Evolutionary conservation across 2,888 invertebrate genomes (phyloP).

Genomic region (Halocaridina rubra): DNA sequence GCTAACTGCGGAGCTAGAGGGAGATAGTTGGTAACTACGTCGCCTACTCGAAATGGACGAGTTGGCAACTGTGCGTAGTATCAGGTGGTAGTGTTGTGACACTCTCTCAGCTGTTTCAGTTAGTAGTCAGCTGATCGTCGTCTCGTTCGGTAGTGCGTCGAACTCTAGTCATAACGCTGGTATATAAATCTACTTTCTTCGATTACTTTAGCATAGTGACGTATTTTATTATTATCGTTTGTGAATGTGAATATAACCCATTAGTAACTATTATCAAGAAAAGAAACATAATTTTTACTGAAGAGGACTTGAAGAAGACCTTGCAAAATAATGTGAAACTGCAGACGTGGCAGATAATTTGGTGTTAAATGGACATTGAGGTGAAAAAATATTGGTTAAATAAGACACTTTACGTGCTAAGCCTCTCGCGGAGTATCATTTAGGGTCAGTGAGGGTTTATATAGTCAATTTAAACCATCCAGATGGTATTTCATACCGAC

Average conservation of each 20-base stretch:
- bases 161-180: not conserved
- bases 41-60: slow-evolving; percentile 20
- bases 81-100: slow-evolving; percentile 57
- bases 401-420: too few species aligned
- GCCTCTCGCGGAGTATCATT: too few species aligned
- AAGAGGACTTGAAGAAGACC: too few species aligned
- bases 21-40: too few species aligned
- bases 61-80: slow-evolving; percentile 44
- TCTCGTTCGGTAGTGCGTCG: slow-evolving; percentile 17
- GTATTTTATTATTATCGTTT: too few species aligned
- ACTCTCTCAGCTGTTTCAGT: slow-evolving; percentile 57
- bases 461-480: not conserved
- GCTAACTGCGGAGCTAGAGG: too few species aligned
- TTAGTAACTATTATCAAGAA: too few species aligned
- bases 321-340: not conserved
- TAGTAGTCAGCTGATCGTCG: slow-evolving; percentile 55
- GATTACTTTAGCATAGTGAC: too few species aligned
- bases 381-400: not conserved
- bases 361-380: slow-evolving; percentile 13
- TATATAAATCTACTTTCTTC: too few species aligned
- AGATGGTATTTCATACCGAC: not conserved
- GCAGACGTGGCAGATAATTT: slow-evolving; percentile 44
- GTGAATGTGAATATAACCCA: too few species aligned
- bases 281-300: too few species aligned
- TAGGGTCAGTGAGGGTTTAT: too few species aligned